Evolutionary conservation across 2,797 vertebrate genomes (phyloP).

Genomic region (Amphiprion clarkii): DNA sequence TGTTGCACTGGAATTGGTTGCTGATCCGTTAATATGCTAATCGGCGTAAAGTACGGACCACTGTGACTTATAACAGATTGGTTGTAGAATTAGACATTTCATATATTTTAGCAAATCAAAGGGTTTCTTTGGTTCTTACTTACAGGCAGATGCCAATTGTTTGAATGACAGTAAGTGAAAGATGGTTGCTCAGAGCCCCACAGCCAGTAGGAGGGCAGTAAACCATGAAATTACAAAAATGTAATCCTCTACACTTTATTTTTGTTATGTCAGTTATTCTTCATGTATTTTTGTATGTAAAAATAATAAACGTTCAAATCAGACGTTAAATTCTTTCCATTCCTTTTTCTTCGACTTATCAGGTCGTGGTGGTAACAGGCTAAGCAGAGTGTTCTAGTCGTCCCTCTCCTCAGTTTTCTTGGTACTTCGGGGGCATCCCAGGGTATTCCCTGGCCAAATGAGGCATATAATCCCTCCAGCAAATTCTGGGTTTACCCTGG

Average conservation of each 20-base stretch:
- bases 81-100: constrained; percentile 11
- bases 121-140: constrained; percentile 1
- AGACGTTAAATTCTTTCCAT: too few species aligned
- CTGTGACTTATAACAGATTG: constrained; percentile 13
- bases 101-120: not conserved
- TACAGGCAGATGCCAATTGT: not conserved
- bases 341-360: too few species aligned
- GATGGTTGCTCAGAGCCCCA: not conserved
- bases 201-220: not conserved
- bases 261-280: not conserved
- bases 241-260: not conserved
- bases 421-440: too few species aligned
- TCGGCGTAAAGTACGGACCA: constrained; percentile 18
- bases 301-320: not conserved
- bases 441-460: too few species aligned
- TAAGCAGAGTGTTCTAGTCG: too few species aligned
- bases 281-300: not conserved
- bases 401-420: too few species aligned
- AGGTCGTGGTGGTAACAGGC: too few species aligned
- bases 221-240: constrained; percentile 1
- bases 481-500: too few species aligned
- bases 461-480: too few species aligned
- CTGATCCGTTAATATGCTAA: constrained; percentile 55
- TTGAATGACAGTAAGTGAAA: not conserved
- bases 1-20: not conserved